phyloP scores from a whole-genome alignment of 2,113 vertebrate species.

The Petaurus breviceps region DNA sequence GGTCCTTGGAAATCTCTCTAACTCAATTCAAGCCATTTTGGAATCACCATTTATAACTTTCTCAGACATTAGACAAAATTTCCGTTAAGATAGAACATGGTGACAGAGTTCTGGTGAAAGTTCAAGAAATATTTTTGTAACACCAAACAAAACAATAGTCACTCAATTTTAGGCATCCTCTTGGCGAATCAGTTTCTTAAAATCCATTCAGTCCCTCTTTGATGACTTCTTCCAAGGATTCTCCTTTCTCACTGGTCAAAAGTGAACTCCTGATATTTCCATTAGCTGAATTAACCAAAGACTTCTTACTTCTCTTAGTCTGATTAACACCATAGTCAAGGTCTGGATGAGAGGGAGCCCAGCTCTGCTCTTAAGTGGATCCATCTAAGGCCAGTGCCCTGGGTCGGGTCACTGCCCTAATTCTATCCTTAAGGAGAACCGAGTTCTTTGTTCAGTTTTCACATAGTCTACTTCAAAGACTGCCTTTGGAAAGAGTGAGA shows the following conservation, averaged over 20 bases:
- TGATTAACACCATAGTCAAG: not conserved
- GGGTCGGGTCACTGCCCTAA: not conserved
- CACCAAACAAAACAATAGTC: too few species aligned
- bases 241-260: not conserved
- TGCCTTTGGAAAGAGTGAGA: not conserved
- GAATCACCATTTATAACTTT: too few species aligned
- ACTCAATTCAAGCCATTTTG: too few species aligned
- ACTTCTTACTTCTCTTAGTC: not conserved
- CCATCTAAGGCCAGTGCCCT: not conserved
- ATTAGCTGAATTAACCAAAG: not conserved
- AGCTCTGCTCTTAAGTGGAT: not conserved
- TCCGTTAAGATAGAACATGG: too few species aligned
- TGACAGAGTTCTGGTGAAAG: too few species aligned
- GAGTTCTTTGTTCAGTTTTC: not conserved
- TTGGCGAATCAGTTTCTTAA: not conserved
- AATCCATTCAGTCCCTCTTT: not conserved
- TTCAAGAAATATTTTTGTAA: too few species aligned
- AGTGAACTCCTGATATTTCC: not conserved
- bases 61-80: too few species aligned
- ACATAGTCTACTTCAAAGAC: not conserved
- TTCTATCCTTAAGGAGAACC: not conserved
- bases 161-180: not conserved
- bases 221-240: not conserved
- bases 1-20: too few species aligned
- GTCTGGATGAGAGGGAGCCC: not conserved